Percentiles rank a stretch among this genome's conserved stretches.
Evolutionary conservation across 2,113 vertebrate species (phyloP).

Genomic region (Steatornis caripensis): DNA sequence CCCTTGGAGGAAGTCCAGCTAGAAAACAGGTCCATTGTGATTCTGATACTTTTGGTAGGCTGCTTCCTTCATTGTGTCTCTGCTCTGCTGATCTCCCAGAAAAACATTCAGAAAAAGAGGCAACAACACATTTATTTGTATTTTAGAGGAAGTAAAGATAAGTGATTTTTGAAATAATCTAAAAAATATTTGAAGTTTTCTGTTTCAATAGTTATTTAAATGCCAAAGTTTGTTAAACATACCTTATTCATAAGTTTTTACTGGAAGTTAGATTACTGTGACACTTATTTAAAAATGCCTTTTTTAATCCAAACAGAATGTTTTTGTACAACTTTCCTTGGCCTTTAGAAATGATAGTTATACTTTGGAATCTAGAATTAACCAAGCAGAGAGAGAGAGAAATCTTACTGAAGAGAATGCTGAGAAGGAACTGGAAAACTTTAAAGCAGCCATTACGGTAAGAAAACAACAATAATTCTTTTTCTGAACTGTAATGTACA

Average conservation of each 20-base stretch:
- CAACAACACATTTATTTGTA: neutral
- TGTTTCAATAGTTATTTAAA: neutral
- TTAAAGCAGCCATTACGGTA: constrained; percentile 91
- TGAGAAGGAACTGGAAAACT: constrained; percentile 93
- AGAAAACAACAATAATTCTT: neutral
- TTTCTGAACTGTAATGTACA: neutral
- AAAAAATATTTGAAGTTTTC: neutral
- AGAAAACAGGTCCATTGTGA: constrained; percentile 41
- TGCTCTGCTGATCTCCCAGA: neutral
- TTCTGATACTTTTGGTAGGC: neutral
- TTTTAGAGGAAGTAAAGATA: neutral
- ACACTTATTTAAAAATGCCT: neutral
- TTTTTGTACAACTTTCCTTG: constrained; percentile 95
- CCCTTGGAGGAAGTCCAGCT: constrained; percentile 50
- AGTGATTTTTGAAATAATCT: neutral
- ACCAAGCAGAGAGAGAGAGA: constrained; percentile 91
- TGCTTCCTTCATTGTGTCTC: constrained; percentile 5
- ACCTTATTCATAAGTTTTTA: neutral
- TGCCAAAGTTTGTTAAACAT: neutral
- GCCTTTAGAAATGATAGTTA: constrained; percentile 99
- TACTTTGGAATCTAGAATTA: constrained; percentile 91
- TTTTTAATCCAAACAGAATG: constrained; percentile 81
- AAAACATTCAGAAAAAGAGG: neutral
- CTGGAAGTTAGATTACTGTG: neutral
- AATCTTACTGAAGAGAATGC: constrained; percentile 94